These are phyloP conservation scores for Meganola albula DNA, from an alignment of 2,888 invertebrate genomes.

Conservation along the genomic window DNA sequence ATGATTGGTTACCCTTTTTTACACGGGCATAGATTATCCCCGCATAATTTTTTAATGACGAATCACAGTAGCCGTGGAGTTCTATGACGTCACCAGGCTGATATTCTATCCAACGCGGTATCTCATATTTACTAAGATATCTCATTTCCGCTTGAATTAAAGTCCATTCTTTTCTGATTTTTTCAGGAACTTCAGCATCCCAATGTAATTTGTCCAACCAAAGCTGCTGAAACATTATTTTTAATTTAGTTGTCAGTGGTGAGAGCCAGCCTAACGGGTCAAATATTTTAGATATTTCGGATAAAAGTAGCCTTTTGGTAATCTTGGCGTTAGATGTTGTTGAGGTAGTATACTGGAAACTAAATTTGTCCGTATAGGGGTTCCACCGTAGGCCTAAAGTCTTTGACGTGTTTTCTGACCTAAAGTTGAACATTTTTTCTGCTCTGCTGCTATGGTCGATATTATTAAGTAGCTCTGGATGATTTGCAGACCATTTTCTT, in stretches of 20 bases:
- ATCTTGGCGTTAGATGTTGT: neutral
- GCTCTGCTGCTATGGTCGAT: too few species aligned
- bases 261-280: conserved; percentile 18
- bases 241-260: conserved; percentile 12
- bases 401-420: conserved; percentile 8
- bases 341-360: conserved; percentile 4
- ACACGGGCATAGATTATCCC: neutral
- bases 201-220: conserved; percentile 6
- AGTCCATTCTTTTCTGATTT: conserved; percentile 6
- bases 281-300: conserved; percentile 15
- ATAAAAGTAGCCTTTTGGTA: conserved; percentile 14
- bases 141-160: neutral
- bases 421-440: conserved; percentile 10
- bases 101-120: conserved; percentile 1
- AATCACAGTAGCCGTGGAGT: conserved; percentile 1
- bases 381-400: conserved; percentile 16
- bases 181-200: conserved; percentile 8
- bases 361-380: conserved; percentile 9
- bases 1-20: neutral
- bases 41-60: neutral
- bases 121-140: neutral
- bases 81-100: conserved; percentile 1
- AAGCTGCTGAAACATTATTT: conserved; percentile 14
- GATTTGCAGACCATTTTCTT: conserved; percentile 2
- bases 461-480: neutral